phyloP scores from a whole-genome alignment of 2,797 vertebrate species.

The Chaetodon trifasciatus region DNA sequence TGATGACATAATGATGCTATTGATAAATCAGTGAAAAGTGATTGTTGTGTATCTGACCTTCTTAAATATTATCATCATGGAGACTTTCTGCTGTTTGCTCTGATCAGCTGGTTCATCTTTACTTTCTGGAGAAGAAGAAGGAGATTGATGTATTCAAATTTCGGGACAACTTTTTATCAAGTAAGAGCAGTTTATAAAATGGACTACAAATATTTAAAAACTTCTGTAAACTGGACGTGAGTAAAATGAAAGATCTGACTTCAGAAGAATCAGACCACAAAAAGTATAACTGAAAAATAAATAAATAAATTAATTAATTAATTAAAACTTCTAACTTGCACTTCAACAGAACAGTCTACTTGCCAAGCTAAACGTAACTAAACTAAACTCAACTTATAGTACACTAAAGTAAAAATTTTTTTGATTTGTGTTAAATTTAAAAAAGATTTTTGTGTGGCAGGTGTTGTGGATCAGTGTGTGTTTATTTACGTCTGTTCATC shows the following conservation, averaged over 20 bases:
- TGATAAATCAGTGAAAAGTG: not conserved
- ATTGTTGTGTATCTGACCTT: constrained; percentile 60
- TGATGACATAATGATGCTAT: not conserved
- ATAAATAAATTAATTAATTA: too few species aligned
- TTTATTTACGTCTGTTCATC: constrained; percentile 44
- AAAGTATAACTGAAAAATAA: too few species aligned
- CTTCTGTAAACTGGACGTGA: too few species aligned
- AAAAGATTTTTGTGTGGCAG: too few species aligned
- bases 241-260: too few species aligned
- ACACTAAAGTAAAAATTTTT: not conserved
- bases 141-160: not conserved
- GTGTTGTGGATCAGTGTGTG: not conserved
- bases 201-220: too few species aligned
- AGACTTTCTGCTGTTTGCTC: not conserved
- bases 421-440: too few species aligned
- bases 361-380: not conserved
- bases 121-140: not conserved
- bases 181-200: too few species aligned
- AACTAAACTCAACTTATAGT: too few species aligned
- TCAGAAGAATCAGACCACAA: too few species aligned
- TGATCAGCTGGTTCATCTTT: constrained; percentile 10
- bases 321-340: too few species aligned
- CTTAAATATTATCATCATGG: constrained; percentile 70
- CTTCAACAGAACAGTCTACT: not conserved
- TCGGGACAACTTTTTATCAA: not conserved